Evolutionary conservation across 2,888 invertebrate genomes (phyloP).

Genomic region (Callimorpha dominula): DNA sequence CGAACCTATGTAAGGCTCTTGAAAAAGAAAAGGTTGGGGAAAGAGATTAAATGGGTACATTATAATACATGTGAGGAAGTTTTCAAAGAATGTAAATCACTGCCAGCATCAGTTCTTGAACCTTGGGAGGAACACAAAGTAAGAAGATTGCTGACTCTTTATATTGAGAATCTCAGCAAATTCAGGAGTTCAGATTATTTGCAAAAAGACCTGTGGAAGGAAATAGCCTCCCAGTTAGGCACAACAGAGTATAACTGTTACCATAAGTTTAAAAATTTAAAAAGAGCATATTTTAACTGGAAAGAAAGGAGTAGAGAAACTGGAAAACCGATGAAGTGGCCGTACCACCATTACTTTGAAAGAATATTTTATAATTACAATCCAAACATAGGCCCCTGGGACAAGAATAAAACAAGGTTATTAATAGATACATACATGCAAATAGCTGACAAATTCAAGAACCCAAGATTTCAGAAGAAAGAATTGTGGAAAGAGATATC

Average conservation of each 20-base stretch:
- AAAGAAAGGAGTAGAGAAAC: conserved; percentile 67
- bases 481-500: conserved; percentile 79
- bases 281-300: conserved; percentile 77
- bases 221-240: conserved; percentile 70
- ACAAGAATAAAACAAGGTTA: conserved; percentile 68
- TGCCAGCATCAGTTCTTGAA: conserved; percentile 67
- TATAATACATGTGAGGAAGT: conserved; percentile 77
- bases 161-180: conserved; percentile 73
- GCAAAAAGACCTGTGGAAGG: conserved; percentile 81
- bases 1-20: conserved; percentile 77
- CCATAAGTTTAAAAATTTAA: conserved; percentile 80
- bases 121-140: conserved; percentile 79
- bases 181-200: conserved; percentile 68
- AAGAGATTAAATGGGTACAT: conserved; percentile 80
- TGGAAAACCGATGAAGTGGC: conserved; percentile 77
- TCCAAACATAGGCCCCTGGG: conserved; percentile 71
- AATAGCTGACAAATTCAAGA: conserved; percentile 74
- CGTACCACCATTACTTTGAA: conserved; percentile 77
- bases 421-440: conserved; percentile 73
- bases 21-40: conserved; percentile 76
- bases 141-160: conserved; percentile 68
- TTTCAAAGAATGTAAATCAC: conserved; percentile 73
- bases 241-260: conserved; percentile 80
- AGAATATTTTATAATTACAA: conserved; percentile 76
- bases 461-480: conserved; percentile 76